Evolutionary conservation across 2,113 vertebrate genomes (phyloP).

Genomic region (Xiphophorus hellerii): DNA sequence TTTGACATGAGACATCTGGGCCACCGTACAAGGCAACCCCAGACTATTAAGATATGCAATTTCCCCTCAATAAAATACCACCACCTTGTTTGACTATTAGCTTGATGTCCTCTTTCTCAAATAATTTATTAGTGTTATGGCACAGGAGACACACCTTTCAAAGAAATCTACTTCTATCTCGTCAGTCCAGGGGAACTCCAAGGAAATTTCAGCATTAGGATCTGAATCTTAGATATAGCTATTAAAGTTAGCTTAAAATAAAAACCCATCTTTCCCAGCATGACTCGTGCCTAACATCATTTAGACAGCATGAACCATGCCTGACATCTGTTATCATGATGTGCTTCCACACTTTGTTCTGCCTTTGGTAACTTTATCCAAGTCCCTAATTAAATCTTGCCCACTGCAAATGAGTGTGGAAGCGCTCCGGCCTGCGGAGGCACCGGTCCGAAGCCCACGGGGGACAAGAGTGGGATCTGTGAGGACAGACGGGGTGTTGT

Average conservation of each 20-base stretch:
- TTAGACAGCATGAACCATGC: constrained; percentile 4
- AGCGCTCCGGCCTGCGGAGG: constrained; percentile 17
- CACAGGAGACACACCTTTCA: not conserved
- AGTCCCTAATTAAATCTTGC: constrained; percentile 31
- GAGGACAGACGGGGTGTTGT: constrained; percentile 38
- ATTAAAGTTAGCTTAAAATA: not conserved
- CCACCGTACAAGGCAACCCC: too few species aligned
- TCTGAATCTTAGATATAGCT: not conserved
- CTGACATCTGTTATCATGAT: constrained; percentile 3
- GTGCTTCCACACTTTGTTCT: not conserved
- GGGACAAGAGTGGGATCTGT: constrained; percentile 32
- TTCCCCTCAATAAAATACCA: too few species aligned
- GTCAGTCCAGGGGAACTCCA: not conserved
- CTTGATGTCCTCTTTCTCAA: too few species aligned
- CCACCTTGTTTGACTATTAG: too few species aligned
- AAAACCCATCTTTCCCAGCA: not conserved
- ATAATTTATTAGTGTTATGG: too few species aligned
- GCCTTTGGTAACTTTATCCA: not conserved
- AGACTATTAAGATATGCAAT: too few species aligned
- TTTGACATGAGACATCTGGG: too few species aligned
- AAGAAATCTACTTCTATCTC: not conserved
- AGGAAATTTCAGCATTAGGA: not conserved
- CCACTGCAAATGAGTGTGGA: constrained; percentile 8
- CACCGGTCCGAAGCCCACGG: constrained; percentile 24
- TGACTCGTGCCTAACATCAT: constrained; percentile 11